Evolutionary conservation across 2,113 vertebrate species (phyloP).

Genomic region (Trinectes maculatus): DNA sequence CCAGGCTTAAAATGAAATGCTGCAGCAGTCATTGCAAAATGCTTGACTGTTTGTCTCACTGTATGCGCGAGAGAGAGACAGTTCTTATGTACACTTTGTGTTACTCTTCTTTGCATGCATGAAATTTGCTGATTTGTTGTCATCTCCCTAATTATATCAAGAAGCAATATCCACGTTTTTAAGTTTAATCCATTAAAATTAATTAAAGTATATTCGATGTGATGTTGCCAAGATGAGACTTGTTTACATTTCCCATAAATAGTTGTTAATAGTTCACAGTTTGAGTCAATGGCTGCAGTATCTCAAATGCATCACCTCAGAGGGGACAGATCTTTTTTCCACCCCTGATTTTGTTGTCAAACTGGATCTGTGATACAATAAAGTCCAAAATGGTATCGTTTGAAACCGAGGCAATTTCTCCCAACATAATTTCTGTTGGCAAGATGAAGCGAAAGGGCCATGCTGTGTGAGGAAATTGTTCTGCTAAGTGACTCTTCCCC

Average conservation of each 20-base stretch:
- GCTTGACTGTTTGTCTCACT: too few relatives aligned
- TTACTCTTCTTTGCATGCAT: too few relatives aligned
- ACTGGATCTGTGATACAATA: slow-evolving; percentile 39
- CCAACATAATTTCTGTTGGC: slow-evolving; percentile 71
- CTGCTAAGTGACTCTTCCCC: slow-evolving; percentile 72
- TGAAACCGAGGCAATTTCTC: slow-evolving; percentile 44
- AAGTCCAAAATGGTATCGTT: slow-evolving; percentile 16
- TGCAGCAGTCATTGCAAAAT: too few relatives aligned
- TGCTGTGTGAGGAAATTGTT: slow-evolving; percentile 79
- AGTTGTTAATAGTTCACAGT: background rate
- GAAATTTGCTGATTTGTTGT: too few relatives aligned
- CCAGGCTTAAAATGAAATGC: background rate
- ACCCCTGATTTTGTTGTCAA: slow-evolving; percentile 35
- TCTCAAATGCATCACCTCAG: slow-evolving; percentile 16
- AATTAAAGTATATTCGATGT: slow-evolving; percentile 10
- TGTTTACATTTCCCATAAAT: background rate
- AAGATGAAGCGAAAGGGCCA: slow-evolving; percentile 59
- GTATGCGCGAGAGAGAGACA: too few relatives aligned
- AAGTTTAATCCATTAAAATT: background rate
- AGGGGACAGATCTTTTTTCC: slow-evolving; percentile 20
- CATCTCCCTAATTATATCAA: too few relatives aligned
- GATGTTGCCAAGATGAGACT: background rate
- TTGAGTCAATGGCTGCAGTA: slow-evolving; percentile 9
- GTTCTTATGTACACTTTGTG: too few relatives aligned
- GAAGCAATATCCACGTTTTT: too few relatives aligned